Percentiles rank a stretch among this genome's conserved stretches.
Conservation (phyloP, 2,888 invertebrate genomes). For the Tenthredo livida region DNA sequence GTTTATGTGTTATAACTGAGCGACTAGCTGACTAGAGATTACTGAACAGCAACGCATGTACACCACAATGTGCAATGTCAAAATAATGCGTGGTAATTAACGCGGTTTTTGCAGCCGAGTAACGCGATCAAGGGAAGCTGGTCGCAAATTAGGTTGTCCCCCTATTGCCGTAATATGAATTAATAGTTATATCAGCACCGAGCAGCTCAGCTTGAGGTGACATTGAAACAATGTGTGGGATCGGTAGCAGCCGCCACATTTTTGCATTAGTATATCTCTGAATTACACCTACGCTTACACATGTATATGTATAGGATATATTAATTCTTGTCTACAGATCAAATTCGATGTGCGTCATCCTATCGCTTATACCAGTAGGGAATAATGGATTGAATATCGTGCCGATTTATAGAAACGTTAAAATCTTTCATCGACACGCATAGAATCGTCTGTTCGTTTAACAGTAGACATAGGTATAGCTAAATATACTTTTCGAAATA, state of each 20-base stretch:
- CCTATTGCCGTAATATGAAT: slow-evolving; percentile 1
- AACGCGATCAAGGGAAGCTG: slow-evolving; percentile 1
- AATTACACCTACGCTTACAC: slow-evolving; percentile 34
- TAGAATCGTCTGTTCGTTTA: background rate
- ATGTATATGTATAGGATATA: background rate
- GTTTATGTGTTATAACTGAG: background rate
- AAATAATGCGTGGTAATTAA: slow-evolving; percentile 3
- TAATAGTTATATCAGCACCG: slow-evolving; percentile 7
- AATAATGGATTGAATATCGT: background rate
- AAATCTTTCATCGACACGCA: background rate
- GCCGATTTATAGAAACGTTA: background rate
- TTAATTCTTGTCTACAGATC: background rate
- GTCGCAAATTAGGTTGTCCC: background rate
- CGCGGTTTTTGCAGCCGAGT: background rate
- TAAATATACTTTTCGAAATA: background rate
- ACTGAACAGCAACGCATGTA: background rate
- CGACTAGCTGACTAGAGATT: background rate
- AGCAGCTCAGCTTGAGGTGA: slow-evolving; percentile 2
- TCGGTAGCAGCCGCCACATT: background rate
- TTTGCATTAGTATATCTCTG: background rate
- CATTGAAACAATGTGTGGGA: slow-evolving; percentile 43
- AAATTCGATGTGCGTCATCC: background rate
- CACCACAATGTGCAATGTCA: background rate
- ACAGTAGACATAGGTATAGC: background rate
- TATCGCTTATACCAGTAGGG: background rate